These are phyloP conservation scores for Ophthalmolycus amberensis DNA, from an alignment of 2,113 vertebrate species.

Conservation along the genomic window DNA sequence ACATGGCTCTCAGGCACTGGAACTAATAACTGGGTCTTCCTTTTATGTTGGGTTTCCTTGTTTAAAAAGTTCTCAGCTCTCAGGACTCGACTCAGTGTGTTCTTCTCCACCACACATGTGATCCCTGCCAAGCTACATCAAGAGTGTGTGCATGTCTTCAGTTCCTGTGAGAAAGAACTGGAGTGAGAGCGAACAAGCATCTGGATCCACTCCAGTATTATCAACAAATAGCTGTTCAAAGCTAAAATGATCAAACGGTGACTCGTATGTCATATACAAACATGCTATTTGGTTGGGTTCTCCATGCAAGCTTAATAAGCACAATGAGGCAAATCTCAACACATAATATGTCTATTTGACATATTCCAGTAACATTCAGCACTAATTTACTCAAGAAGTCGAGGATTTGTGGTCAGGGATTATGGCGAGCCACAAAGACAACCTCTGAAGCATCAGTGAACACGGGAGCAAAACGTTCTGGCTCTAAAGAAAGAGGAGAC, in stretches of 20 bases:
- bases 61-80: slow-evolving; percentile 30
- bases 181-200: slow-evolving; percentile 23
- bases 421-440: slow-evolving; percentile 44
- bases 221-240: slow-evolving; percentile 68
- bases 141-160: neutral
- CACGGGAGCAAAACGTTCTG: slow-evolving; percentile 9
- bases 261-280: slow-evolving; percentile 17
- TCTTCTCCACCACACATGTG: slow-evolving; percentile 19
- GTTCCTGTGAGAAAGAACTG: neutral
- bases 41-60: slow-evolving; percentile 41
- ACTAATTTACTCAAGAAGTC: slow-evolving; percentile 10
- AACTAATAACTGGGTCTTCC: slow-evolving; percentile 44
- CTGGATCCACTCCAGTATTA: slow-evolving; percentile 64
- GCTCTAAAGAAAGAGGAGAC: neutral
- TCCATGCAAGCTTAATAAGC: neutral
- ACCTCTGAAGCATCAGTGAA: slow-evolving; percentile 16
- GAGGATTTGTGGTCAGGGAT: slow-evolving; percentile 51
- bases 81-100: slow-evolving; percentile 31
- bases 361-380: slow-evolving; percentile 5
- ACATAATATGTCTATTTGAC: neutral
- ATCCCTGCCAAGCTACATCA: slow-evolving; percentile 28
- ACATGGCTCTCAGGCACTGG: slow-evolving; percentile 17
- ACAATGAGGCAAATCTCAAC: neutral
- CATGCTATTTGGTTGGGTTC: neutral
- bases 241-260: slow-evolving; percentile 40